These are phyloP conservation scores for Hydrolagus colliei DNA, from an alignment of 2,797 vertebrate species.

Conservation along the genomic window DNA sequence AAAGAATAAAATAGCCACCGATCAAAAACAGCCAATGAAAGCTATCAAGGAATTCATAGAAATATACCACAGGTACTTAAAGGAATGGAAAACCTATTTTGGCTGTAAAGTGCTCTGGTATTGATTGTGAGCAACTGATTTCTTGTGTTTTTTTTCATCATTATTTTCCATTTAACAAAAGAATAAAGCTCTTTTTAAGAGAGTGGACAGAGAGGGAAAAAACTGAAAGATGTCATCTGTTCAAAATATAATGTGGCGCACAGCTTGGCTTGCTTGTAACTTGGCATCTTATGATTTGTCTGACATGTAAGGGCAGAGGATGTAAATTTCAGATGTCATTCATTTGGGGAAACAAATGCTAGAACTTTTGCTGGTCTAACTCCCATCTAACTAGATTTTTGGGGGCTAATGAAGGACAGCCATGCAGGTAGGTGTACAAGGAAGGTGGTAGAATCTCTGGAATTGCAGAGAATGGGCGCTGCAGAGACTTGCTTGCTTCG, in stretches of 20 bases:
- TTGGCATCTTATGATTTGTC: not conserved
- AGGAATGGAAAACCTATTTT: not conserved
- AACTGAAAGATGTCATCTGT: not conserved
- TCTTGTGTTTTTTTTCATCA: not conserved
- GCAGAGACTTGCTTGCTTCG: too few relatives aligned
- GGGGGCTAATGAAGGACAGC: too few relatives aligned
- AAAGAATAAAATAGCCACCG: too few relatives aligned
- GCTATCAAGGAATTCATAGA: not conserved
- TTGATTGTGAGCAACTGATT: not conserved
- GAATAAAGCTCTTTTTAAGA: not conserved
- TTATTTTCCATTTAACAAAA: not conserved
- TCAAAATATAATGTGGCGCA: not conserved
- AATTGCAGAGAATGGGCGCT: too few relatives aligned
- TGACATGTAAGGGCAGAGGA: not conserved
- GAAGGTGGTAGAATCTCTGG: too few relatives aligned
- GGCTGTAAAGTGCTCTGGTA: not conserved
- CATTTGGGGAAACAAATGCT: too few relatives aligned
- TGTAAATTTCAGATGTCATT: not conserved
- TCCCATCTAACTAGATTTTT: too few relatives aligned
- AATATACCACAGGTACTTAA: not conserved
- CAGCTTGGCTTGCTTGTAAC: not conserved
- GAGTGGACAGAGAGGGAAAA: too few relatives aligned
- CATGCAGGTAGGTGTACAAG: too few relatives aligned
- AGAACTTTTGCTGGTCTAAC: too few relatives aligned
- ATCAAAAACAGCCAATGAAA: not conserved